Conservation (phyloP, 2,797 vertebrate species). For the Paedocypris micromegethes region DNA sequence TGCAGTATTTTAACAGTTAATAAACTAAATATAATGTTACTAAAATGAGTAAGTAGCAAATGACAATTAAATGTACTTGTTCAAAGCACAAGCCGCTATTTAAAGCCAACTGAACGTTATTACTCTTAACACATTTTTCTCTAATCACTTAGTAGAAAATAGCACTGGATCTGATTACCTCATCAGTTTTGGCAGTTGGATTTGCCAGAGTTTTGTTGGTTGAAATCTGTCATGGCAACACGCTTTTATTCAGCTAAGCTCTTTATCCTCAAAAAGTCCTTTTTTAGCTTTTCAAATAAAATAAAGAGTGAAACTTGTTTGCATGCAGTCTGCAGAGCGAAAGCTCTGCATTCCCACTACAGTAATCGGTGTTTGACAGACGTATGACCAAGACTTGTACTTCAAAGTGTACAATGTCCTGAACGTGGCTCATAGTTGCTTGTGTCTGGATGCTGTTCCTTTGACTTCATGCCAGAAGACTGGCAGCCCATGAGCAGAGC, state of each 20-base stretch:
- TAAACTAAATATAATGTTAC: too few species aligned
- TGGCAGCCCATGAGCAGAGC: slow-evolving; percentile 34
- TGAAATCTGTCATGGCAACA: slow-evolving; percentile 24
- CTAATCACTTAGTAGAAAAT: slow-evolving; percentile 1
- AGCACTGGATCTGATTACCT: background rate
- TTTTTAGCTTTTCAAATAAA: slow-evolving; percentile 21
- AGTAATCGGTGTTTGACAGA: slow-evolving; percentile 28
- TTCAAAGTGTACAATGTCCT: too few species aligned
- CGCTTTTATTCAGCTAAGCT: slow-evolving; percentile 42
- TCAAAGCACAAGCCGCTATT: too few species aligned
- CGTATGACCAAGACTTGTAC: background rate
- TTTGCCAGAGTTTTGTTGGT: slow-evolving; percentile 28
- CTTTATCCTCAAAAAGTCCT: slow-evolving; percentile 42
- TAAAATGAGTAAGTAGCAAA: too few species aligned
- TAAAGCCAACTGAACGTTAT: too few species aligned
- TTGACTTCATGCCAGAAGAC: slow-evolving; percentile 6
- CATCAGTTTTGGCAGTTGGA: slow-evolving; percentile 25
- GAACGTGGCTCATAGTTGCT: background rate
- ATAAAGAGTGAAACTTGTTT: slow-evolving; percentile 33
- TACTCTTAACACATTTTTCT: background rate
- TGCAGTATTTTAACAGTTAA: too few species aligned
- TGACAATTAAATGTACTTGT: too few species aligned
- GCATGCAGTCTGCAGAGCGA: slow-evolving; percentile 30
- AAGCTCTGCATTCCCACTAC: slow-evolving; percentile 14
- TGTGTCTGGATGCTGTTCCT: slow-evolving; percentile 7